phyloP scores from a whole-genome alignment of 2,888 invertebrate genomes.

The Acrobasis repandana region DNA sequence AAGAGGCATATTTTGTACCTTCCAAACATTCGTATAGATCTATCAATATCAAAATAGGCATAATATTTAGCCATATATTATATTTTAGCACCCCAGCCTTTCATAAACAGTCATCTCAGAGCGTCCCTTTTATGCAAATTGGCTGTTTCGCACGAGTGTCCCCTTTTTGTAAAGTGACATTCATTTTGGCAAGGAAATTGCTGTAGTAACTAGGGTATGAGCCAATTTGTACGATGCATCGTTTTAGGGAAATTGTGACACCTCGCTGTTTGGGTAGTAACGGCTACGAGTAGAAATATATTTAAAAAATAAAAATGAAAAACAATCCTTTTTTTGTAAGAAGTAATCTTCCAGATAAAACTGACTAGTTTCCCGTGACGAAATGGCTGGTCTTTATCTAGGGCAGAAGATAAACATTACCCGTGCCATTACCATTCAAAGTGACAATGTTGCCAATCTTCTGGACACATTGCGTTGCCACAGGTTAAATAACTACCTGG shows the following conservation, averaged over 20 bases:
- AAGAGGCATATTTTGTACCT: no score
- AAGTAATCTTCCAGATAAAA: no score
- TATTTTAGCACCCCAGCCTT: conserved; percentile 33
- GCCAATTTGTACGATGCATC: conserved; percentile 59
- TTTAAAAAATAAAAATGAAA: no score
- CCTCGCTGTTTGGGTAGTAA: not conserved
- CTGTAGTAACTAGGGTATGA: conserved; percentile 57
- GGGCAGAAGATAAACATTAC: no score
- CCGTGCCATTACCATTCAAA: no score
- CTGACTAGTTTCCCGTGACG: no score
- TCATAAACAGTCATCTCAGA: conserved; percentile 73
- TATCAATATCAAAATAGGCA: conserved; percentile 17
- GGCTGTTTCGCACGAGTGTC: conserved; percentile 18
- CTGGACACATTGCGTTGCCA: no score
- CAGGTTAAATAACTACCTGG: no score
- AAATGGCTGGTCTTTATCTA: no score
- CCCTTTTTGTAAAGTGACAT: conserved; percentile 73
- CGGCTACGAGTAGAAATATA: not conserved
- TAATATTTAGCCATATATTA: conserved; percentile 25
- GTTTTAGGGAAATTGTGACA: conserved; percentile 31
- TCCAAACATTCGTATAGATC: not conserved
- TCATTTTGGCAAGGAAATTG: conserved; percentile 75
- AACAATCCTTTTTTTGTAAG: no score
- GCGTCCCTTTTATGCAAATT: conserved; percentile 75
- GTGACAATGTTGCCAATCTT: no score